phyloP scores from a whole-genome alignment of 92 coral and sea anemone genomes.

The Heteractis magnifica region DNA sequence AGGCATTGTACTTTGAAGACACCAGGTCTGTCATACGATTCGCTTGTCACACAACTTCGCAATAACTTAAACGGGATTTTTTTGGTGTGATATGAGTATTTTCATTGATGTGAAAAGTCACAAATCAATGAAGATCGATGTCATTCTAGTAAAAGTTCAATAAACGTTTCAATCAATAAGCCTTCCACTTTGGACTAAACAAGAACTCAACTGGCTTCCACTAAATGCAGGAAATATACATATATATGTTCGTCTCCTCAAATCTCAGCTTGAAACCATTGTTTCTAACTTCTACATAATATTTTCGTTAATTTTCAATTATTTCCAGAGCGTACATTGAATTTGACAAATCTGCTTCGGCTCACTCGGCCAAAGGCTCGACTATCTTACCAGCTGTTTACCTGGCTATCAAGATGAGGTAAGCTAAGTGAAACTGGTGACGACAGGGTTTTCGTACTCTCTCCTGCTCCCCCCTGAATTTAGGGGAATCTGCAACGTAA shows the following conservation, averaged over 20 bases:
- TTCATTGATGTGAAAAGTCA: no score
- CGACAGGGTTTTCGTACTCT: no score
- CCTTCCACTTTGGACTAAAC: no score
- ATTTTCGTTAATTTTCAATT: not conserved
- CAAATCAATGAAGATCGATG: no score
- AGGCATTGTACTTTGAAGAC: conserved; percentile 85
- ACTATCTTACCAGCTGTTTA: conserved; percentile 87
- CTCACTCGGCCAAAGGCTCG: conserved; percentile 22
- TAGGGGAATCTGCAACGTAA: not conserved
- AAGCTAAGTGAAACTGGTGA: not conserved
- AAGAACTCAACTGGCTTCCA: no score
- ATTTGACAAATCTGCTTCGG: conserved; percentile 58
- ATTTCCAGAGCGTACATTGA: conserved; percentile 85
- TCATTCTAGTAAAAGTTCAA: no score
- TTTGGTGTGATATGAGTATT: no score
- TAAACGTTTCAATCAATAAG: no score
- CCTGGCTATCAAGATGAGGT: conserved; percentile 95
- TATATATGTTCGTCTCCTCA: not conserved
- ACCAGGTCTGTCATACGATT: conserved; percentile 52
- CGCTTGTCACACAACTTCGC: no score
- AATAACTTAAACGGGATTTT: no score
- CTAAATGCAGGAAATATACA: no score
- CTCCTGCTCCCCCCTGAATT: not conserved
- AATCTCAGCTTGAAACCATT: not conserved
- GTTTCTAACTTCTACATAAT: not conserved